Base-by-base conservation (phyloP, 2,113 vertebrate species). In the Ranitomeya imitator region DNA sequence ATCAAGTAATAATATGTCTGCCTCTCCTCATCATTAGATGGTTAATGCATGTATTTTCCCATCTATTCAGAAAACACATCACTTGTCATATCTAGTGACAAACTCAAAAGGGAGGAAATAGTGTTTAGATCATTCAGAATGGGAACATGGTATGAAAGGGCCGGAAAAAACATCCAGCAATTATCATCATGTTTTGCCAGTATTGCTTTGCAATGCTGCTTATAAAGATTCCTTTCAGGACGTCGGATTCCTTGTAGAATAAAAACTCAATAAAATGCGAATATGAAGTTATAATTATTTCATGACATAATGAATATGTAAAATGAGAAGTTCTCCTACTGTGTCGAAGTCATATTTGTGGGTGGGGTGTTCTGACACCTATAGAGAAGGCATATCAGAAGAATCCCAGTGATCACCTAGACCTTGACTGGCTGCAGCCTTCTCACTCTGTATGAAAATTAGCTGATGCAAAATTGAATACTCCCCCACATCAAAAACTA, bases 1-100 rank as follows among this genome's bases (percentile, higher is more conserved):
- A 63, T 87, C 86, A 71, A 21, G 73, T 86, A 76, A 79, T 86
- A 86, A 86, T 63, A 86, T 16, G 61, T 79, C 67, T 19, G 60
- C 31, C 21, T n/a, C 55, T 79, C 77, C 59, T 86, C 85, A 78
- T 78, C 57, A 23, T 45, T 61, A 26, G 26, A 26, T 67, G 15
- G 26, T 23, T 65, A 54, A 86, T 79, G 67, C 37, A 31, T 55
- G 45, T 67, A 57, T 79, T 79, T 65, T 78, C 19, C 15, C 31
- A 7, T 86, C 59, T 54, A 31, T 86, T 79, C n/a, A 55, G 21
- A 54, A 45, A 86, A 23, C 21, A 19, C 55, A 76, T 85, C 83
- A 74, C 37, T 76, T 85, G 84, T 73, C 54, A 79, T 79, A 77
- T 79, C 59, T 86, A 65, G 60, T 65, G 37, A 51, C 76, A 67